Base-by-base conservation (phyloP, 2,888 invertebrate species). In the Rotaria socialis region DNA sequence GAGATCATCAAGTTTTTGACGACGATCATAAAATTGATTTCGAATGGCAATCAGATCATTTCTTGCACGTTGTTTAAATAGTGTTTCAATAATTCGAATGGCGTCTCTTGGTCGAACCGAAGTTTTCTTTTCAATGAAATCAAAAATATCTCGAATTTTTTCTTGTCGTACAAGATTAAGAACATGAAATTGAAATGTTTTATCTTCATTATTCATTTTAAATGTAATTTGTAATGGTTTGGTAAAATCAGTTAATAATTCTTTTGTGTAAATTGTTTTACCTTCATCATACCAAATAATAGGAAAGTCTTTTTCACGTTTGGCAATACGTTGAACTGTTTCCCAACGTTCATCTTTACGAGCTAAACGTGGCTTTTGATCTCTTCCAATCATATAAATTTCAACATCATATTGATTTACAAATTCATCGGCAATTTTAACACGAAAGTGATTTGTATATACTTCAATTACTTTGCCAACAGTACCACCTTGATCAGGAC, bases 151-250 rank as follows among this genome's bases (percentile, higher is more conserved):
- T n/a, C 80, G 80, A 43, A 80, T 43, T 47, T 80, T 80, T 47
- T 80, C 80, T 80, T 80, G 80, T 24, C 80, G 80, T 24, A 80
- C 80, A 24, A 80, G 80, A 80, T 80, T 47, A n/a, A 47, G 24
- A 11, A 80, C n/a, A 24, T 43, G 43, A 24, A 80, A 80, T n/a
- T 80, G 80, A 41, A 80, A 80, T 24, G 80, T 80, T 47, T 80
- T 80, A 2, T 80, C 80, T 47, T 80, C 80, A 47, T 80, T 80
- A n/a, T 80, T 80, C 0, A 80, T 47, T 6, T 22, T 47, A 47
- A 80, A 80, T n/a, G 43, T 80, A 10, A 80, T 80, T 80, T 80
- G 80, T 47, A 80, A 80, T 80, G 80, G 80, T 80, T 80, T 80
- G 0, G 80, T 47, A 47, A 80, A 80, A 80, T 80, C 47, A 24